Base-by-base conservation (phyloP, 2,888 invertebrate genomes). In the Papilio protenor region DNA sequence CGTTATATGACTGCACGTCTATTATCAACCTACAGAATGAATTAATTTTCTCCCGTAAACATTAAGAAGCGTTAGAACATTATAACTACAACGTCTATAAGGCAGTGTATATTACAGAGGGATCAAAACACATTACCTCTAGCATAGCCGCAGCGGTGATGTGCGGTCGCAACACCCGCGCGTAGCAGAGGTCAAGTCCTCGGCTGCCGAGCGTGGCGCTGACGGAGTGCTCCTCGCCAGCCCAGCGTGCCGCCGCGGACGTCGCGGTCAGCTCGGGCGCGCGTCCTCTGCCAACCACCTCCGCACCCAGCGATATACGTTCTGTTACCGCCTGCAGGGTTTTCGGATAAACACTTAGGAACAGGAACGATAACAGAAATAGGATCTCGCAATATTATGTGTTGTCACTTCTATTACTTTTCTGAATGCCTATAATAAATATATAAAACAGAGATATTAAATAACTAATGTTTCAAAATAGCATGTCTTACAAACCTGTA, bases 151-250 rank as follows among this genome's bases (percentile, higher is more conserved):
- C 91, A 11, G 93, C 91, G 0, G 94, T 92, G n/a, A 94, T 88
- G 73, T 88, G 91, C 0, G 94, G 94, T 55, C 87, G 90, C 75
- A 94, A 84, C 23, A 86, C 90, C 27, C 89, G 87, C 1, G 93
- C 93, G 79, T 92, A 94, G 84, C 94, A 94, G 27, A 94, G 82
- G 79, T 94, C 94, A 6, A 94, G 85, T 4, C 94, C 94, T 5
- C 94, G 86, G 83, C 92, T 94, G 66, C 94, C 94, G n/a, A 93
- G 87, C 1, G 94, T 94, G n/a, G 89, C 93, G 80, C 94, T 93
- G 59, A 94, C 73, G 1, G 93, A 88, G 79, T 92, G 90, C n/a
- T 90, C 81, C 0, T 90, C 90, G 76, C 81, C 84, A 59, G 86
- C 83, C 91, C 92, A 94, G 12, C 94, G 92, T 1, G 89, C 91